These are phyloP conservation scores for Catalaphyllia jardinei DNA, from an alignment of 64 coral and sea anemone genomes.

Conservation along the genomic window DNA sequence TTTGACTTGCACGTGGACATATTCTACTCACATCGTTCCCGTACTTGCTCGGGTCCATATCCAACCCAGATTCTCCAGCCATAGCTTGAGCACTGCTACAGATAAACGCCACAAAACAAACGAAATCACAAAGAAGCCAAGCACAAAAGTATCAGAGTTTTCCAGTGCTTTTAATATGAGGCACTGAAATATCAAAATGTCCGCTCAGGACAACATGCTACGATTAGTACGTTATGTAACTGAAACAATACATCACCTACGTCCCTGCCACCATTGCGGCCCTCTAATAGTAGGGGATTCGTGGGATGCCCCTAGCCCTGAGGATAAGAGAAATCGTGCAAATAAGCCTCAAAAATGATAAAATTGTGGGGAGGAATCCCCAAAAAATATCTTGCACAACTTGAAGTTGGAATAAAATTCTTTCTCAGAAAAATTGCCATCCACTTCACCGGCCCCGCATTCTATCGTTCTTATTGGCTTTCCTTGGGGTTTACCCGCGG, in stretches of 20 bases:
- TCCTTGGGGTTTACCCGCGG: too few relatives aligned
- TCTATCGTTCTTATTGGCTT: too few relatives aligned
- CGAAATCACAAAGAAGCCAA: background rate
- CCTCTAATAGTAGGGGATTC: too few relatives aligned
- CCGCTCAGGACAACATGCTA: background rate
- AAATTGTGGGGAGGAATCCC: too few relatives aligned
- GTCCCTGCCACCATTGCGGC: background rate
- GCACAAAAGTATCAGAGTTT: background rate
- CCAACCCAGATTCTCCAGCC: constrained; percentile 10
- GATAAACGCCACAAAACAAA: background rate
- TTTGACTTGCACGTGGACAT: background rate
- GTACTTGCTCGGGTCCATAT: constrained; percentile 10
- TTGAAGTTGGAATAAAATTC: too few relatives aligned
- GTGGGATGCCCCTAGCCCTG: too few relatives aligned
- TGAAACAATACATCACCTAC: background rate
- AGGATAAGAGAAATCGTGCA: too few relatives aligned
- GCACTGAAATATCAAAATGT: background rate
- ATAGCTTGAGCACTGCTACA: background rate
- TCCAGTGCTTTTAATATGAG: background rate
- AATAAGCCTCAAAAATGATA: too few relatives aligned
- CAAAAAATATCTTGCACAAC: too few relatives aligned
- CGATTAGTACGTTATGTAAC: constrained; percentile 13
- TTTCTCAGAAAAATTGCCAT: too few relatives aligned
- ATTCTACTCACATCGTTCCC: constrained; percentile 20
- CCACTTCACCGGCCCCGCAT: too few relatives aligned